These are phyloP conservation scores for Acanthosepion esculentum DNA, from an alignment of 2,888 invertebrate genomes.

Conservation along the genomic window DNA sequence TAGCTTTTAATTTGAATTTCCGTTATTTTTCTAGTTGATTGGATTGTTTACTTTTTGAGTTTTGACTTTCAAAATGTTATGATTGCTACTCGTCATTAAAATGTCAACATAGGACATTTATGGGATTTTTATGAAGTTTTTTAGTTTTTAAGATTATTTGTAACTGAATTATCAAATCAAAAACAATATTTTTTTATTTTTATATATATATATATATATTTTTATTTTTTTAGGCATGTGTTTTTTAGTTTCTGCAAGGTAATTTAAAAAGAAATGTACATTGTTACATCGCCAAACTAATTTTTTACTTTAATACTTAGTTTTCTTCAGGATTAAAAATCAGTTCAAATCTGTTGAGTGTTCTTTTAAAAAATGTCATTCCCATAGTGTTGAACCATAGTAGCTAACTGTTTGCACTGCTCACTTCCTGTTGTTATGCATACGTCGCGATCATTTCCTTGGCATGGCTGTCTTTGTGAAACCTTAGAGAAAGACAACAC, in stretches of 20 bases:
- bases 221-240: not conserved
- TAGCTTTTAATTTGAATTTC: too few relatives aligned
- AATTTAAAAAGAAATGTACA: too few relatives aligned
- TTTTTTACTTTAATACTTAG: too few relatives aligned
- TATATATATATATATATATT: too few relatives aligned
- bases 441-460: not conserved
- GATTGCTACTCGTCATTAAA: too few relatives aligned
- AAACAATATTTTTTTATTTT: not conserved
- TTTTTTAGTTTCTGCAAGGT: too few relatives aligned
- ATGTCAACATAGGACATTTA: too few relatives aligned
- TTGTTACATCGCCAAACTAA: too few relatives aligned
- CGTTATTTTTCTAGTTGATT: too few relatives aligned
- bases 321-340: not conserved
- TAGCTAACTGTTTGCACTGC: not conserved
- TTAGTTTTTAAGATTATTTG: not conserved
- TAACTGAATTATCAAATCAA: not conserved
- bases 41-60: too few relatives aligned
- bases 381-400: not conserved
- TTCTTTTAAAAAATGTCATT: slow-evolving; percentile 33
- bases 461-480: not conserved
- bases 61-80: too few relatives aligned
- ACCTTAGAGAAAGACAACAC: not conserved
- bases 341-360: not conserved
- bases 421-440: not conserved
- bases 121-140: not conserved